Evolutionary conservation across 2,888 invertebrate genomes (phyloP), one percentile per base, ranked within the genome.

Genomic region (Dryobota labecula): DNA sequence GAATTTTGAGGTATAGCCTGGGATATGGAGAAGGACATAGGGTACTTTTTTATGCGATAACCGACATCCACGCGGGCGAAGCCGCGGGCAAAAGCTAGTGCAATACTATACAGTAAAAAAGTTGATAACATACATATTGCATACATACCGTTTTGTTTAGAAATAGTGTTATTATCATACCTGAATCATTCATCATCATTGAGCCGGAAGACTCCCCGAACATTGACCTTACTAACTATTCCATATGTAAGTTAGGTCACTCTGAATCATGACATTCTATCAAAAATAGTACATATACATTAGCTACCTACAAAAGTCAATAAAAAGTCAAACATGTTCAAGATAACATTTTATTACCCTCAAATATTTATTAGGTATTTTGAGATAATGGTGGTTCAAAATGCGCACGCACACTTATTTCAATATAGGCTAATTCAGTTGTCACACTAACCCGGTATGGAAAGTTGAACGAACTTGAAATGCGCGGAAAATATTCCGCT

Each of bases 391-490:
- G 45, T 18, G 30, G 45, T 33, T 49, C 51, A 47, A 41, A 27
- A 57, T 65, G 53, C 41, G 72, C 20, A n/a, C 20, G 27, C 80
- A 64, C 43, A 58, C 2, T 33, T 49, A 58, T 68, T 74, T 36
- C 57, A 51, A n/a, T 27, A 60, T 43, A 63, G 47, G 27, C 54
- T 60, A 57, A 82, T 72, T 70, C 63, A 64, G 41, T 57, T 83
- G 83, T 74, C 66, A 74, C 78, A 80, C 69, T 80, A 61, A 83
- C 80, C 83, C 49, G 56, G 80, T 74, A 64, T 47, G 24, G 6
- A 18, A 36, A 70, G 80, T 83, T 83, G 66, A 83, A 80, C 36
- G 83, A 73, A 79, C 83, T 83, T 67, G 45, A 56, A 77, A 67
- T 68, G 67, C 13, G 33, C 33, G 56, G 24, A 54, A 79, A 79